phyloP scores from a whole-genome alignment of 2,797 vertebrate species.

The Thalassophryne amazonica region DNA sequence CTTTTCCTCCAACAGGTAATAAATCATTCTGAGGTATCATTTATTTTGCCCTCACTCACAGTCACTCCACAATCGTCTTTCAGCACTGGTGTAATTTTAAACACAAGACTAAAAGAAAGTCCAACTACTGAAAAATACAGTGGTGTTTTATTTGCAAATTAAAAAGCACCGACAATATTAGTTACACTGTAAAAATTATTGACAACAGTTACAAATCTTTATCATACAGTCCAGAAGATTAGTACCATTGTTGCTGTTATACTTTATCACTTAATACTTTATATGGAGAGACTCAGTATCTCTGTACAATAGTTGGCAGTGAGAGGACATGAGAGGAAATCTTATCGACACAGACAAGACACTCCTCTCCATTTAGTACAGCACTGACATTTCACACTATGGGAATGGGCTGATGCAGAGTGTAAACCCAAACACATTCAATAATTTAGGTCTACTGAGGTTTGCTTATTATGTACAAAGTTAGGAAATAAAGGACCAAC shows the following conservation, averaged over 20 bases:
- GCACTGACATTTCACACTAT: conserved; percentile 65
- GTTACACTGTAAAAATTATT: conserved; percentile 89
- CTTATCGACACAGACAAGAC: conserved; percentile 41
- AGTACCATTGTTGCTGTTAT: conserved; percentile 82
- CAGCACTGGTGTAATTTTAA: not conserved
- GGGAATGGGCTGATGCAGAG: conserved; percentile 58
- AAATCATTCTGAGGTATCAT: too few species aligned
- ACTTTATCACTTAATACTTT: conserved; percentile 79
- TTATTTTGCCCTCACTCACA: too few species aligned
- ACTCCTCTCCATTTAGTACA: conserved; percentile 53
- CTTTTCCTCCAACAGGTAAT: too few species aligned
- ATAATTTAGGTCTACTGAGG: conserved; percentile 72
- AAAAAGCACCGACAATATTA: conserved; percentile 88
- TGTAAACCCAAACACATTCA: conserved; percentile 71
- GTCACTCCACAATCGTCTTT: too few species aligned
- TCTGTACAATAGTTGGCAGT: conserved; percentile 81
- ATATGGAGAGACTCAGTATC: conserved; percentile 77
- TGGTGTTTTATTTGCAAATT: conserved; percentile 89
- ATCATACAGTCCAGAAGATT: conserved; percentile 87
- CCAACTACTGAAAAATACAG: conserved; percentile 81
- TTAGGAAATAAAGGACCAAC: conserved; percentile 61
- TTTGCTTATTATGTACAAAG: conserved; percentile 68
- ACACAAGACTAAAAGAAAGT: not conserved
- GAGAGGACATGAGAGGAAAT: conserved; percentile 68
- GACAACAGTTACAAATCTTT: conserved; percentile 87